Base-by-base conservation (phyloP, 2,888 invertebrate genomes). In the Drosophila lacicola region DNA sequence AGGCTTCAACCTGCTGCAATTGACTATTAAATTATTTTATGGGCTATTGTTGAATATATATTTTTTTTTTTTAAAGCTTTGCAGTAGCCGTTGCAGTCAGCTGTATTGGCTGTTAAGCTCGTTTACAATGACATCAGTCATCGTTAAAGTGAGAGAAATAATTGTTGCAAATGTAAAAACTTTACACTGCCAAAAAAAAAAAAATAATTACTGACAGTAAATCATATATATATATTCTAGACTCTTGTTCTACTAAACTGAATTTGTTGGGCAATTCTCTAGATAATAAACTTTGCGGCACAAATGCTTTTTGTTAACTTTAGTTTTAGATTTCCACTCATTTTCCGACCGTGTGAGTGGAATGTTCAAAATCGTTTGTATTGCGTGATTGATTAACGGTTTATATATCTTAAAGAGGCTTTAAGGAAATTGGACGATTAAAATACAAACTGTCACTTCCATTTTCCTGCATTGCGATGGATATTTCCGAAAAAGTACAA, bases 91-190 rank as follows among this genome's bases (percentile, higher is more conserved):
- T 46, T 36, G 41, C 13, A 42, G 17, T n/a, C 14, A 39, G 39
- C 13, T 9, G 39, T 41, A 34, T 44, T 55, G 36, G 36, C 25
- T n/a, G 14, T 60, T 36, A 25, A 37, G 13, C 37, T 45, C 19
- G 33, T 34, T 56, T 14, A 9, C 25, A 25, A 47, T 47, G 49
- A 54, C 57, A 70, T 39, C 36, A 39, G 13, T 2, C 41, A 54
- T 58, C 54, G 42, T 57, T 72, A 54, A 54, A 36, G 9, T 41
- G 33, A 41, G 17, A 37, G 33, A 47, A 25, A 58, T 68, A 51
- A 39, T 36, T 46, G 19, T 9, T 13, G n/a, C 14, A 51, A 29
- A 64, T 36, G 2, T 13, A 44, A 45, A 21, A 44, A 19, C 11
- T 13, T 2, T 10, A 25, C 9, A 42, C 14, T 10, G 41, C 14